These are phyloP conservation scores for Protosalanx chinensis DNA, from an alignment of 2,797 vertebrate species.

Conservation along the genomic window DNA sequence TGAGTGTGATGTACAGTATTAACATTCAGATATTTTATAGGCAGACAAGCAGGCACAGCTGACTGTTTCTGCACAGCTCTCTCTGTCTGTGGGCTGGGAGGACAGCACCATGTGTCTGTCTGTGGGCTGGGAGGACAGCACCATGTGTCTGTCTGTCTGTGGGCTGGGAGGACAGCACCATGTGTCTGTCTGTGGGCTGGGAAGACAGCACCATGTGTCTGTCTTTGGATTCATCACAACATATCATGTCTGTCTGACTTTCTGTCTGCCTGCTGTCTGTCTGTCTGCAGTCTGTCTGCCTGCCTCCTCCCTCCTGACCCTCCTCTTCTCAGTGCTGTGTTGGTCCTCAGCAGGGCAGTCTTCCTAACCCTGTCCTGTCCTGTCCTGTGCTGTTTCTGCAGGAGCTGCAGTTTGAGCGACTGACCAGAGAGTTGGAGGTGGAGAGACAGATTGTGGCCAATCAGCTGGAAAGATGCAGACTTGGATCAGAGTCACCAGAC, in stretches of 20 bases:
- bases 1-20: neutral
- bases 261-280: too few relatives aligned
- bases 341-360: neutral
- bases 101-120: too few relatives aligned
- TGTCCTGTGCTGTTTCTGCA: slow-evolving; percentile 70
- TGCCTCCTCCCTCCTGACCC: too few relatives aligned
- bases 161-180: too few relatives aligned
- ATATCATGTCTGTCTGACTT: too few relatives aligned
- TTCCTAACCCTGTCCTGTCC: slow-evolving; percentile 3
- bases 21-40: slow-evolving; percentile 13
- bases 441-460: slow-evolving; percentile 99
- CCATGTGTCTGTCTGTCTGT: too few relatives aligned
- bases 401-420: slow-evolving; percentile 99
- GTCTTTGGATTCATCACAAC: too few relatives aligned
- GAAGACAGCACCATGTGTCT: too few relatives aligned
- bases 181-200: too few relatives aligned
- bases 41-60: slow-evolving; percentile 7
- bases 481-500: slow-evolving; percentile 94
- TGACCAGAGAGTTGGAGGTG: slow-evolving; percentile 98
- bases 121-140: too few relatives aligned
- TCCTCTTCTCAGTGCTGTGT: neutral
- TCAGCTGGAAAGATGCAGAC: slow-evolving; percentile 99
- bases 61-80: slow-evolving; percentile 15
- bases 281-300: too few relatives aligned
- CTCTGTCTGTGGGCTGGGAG: neutral